phyloP scores from a whole-genome alignment of 1,140 invertebrate species.

The Micrasema longulum region DNA sequence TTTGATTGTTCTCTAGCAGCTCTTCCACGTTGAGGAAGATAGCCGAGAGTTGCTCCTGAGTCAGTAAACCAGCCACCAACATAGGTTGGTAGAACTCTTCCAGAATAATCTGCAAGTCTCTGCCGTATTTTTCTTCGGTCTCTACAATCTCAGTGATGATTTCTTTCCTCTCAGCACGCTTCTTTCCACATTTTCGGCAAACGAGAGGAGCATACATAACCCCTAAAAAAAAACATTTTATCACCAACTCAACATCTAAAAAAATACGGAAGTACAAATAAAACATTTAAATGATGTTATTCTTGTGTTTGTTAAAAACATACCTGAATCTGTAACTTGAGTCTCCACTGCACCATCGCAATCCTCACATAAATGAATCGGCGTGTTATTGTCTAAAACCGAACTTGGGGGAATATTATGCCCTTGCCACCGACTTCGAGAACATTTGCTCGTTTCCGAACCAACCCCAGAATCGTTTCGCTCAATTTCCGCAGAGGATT shows the following conservation, averaged over 20 bases:
- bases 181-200: conserved; percentile 89
- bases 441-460: conserved; percentile 91
- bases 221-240: conserved; percentile 61
- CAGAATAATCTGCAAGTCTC: conserved; percentile 90
- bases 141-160: conserved; percentile 96
- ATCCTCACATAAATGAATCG: conserved; percentile 78
- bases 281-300: too few species aligned
- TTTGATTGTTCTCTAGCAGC: conserved; percentile 88
- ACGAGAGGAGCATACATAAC: conserved; percentile 82
- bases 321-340: conserved; percentile 74
- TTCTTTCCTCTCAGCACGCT: conserved; percentile 90
- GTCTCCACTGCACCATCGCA: conserved; percentile 80
- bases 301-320: neutral
- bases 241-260: too few species aligned
- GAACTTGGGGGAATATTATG: conserved; percentile 63
- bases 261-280: too few species aligned
- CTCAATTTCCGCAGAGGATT: conserved; percentile 78
- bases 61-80: conserved; percentile 87
- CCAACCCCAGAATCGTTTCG: conserved; percentile 94
- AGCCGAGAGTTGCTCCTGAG: conserved; percentile 83
- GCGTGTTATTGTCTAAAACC: conserved; percentile 63
- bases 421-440: conserved; percentile 77
- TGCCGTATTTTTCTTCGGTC: conserved; percentile 94
- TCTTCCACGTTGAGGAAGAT: conserved; percentile 96
- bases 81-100: conserved; percentile 96